Percentiles rank a stretch among this genome's conserved stretches.
These are phyloP conservation scores for Gnathonemus echidnorhynchus DNA, from an alignment of 2,113 vertebrate species.

Conservation along the genomic window DNA sequence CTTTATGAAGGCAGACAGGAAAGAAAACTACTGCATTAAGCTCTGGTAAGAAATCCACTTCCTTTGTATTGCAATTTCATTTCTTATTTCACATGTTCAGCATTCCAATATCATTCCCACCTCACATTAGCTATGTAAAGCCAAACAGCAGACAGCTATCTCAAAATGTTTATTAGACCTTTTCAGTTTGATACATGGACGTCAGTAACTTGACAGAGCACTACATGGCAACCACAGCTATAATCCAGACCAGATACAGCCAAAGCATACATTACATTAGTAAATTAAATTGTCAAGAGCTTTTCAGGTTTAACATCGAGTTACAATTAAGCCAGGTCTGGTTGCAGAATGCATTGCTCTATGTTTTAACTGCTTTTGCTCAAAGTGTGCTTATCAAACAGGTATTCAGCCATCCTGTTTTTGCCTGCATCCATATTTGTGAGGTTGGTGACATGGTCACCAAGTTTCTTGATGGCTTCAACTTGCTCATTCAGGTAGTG, in stretches of 20 bases:
- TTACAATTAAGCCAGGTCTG: background rate
- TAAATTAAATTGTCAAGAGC: background rate
- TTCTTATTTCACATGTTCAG: no score
- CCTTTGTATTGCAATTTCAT: no score
- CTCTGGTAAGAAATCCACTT: no score
- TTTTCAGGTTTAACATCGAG: background rate
- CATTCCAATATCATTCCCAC: no score
- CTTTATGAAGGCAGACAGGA: no score
- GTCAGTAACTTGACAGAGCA: background rate
- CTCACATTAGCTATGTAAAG: background rate
- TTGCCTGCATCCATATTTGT: slow-evolving; percentile 54
- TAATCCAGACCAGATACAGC: background rate
- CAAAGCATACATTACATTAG: background rate
- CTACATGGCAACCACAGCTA: background rate
- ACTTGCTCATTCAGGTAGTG: slow-evolving; percentile 92
- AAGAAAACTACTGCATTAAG: no score
- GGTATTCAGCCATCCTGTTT: slow-evolving; percentile 82
- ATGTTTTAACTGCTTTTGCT: slow-evolving; percentile 56
- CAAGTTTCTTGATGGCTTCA: slow-evolving; percentile 86
- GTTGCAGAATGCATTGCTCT: background rate
- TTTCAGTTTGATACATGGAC: background rate
- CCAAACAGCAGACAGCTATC: background rate
- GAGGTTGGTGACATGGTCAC: slow-evolving; percentile 67
- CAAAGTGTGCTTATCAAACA: slow-evolving; percentile 93
- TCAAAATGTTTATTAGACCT: background rate